Base-by-base conservation (phyloP, 2,113 vertebrate species). In the Prolemur simus region DNA sequence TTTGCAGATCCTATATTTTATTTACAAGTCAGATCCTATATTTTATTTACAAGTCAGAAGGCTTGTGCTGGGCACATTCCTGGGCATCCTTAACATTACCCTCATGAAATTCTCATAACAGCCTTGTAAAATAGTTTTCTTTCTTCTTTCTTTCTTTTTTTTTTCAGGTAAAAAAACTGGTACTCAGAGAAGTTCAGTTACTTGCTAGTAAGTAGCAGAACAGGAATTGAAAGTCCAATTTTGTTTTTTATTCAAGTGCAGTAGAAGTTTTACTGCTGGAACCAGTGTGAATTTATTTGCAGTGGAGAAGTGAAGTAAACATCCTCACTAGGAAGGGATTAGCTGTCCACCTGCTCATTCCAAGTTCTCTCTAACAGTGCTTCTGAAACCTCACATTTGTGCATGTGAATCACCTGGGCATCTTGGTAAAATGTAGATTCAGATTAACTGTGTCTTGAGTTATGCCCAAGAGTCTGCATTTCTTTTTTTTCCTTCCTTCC, bases 261-360 rank as follows among this genome's bases (percentile, higher is more conserved):
- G 21, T 68, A 23, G 2, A 66, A 82, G 47, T 68, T 76, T 42
- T 47, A 8, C 60, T 87, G 14, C 81, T 92, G 66, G 80, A 37
- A 81, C 49, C 1, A 29, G 45, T n/a, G 21, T 52, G 60, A 71
- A 66, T 95, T 63, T 90, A 45, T 90, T 81, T 90, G 37, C 56
- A 45, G 68, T 39, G 23, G 27, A 95, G 88, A 83, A 66, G 71
- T 74, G 64, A 42, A 73, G 60, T 92, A 91, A 95, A 92, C 88
- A 47, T 63, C 71, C 60, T 85, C 32, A 15, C 60, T 52, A 56
- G 77, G 52, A 87, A 94, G 63, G 93, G 82, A 82, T 94, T 91
- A 87, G 60, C 68, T 91, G 82, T 93, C 66, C 54, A 69, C 23
- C 89, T 71, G 87, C 74, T 91, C 64, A 90, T 47, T 92, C 87